phyloP scores from a whole-genome alignment of 2,888 invertebrate species.

The Acleris cristana region DNA sequence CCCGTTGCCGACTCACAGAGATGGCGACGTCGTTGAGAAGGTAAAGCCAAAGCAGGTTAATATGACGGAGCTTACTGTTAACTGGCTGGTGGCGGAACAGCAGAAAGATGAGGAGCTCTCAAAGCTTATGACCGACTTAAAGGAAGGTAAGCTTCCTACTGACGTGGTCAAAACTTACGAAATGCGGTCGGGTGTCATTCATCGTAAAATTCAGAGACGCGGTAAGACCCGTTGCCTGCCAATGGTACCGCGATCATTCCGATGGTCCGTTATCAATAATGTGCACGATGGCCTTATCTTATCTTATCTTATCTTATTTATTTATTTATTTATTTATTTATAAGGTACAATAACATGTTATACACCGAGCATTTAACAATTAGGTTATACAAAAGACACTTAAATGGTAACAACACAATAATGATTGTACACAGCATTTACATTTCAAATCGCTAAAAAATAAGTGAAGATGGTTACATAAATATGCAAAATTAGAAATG shows the following conservation, averaged over 20 bases:
- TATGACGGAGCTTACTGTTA: not conserved
- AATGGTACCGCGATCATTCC: constrained; percentile 43
- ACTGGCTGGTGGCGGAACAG: constrained; percentile 13
- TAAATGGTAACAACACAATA: no score
- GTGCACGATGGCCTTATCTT: constrained; percentile 43
- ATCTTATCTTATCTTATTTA: no score
- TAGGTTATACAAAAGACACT: no score
- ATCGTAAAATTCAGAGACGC: constrained; percentile 34
- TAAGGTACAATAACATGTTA: no score
- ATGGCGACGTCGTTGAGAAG: not conserved
- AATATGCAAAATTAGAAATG: no score
- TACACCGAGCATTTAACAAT: no score
- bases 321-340: no score
- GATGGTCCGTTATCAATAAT: constrained; percentile 49
- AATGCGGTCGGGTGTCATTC: constrained; percentile 6
- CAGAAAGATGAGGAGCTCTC: constrained; percentile 4
- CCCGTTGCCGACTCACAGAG: not conserved
- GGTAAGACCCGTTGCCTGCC: constrained; percentile 40
- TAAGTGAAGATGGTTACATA: no score
- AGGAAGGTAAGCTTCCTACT: not conserved
- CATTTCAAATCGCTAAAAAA: no score
- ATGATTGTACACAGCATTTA: no score
- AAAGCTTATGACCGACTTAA: not conserved
- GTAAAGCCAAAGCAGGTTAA: constrained; percentile 2
- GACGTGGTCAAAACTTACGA: constrained; percentile 8